Percentiles rank a stretch among this genome's conserved stretches.
phyloP scores from a whole-genome alignment of 2,888 invertebrate species.

The Sycophila texana region DNA sequence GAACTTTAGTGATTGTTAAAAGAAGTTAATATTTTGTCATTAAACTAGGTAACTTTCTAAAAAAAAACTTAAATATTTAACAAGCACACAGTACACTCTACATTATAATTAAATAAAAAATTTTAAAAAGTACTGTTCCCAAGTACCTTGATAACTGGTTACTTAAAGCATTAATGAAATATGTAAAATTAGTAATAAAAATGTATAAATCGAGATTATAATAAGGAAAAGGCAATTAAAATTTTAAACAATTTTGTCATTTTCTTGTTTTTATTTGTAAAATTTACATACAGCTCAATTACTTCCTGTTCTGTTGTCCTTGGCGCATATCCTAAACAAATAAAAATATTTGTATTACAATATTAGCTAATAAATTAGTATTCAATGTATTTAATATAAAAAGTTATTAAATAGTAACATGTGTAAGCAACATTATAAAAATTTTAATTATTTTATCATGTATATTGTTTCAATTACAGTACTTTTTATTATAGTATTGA shows the following conservation, averaged over 20 bases:
- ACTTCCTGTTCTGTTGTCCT: constrained; percentile 75
- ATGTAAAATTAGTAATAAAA: background rate
- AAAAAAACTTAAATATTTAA: too few relatives aligned
- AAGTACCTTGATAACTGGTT: constrained; percentile 11
- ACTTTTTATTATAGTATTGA: too few relatives aligned
- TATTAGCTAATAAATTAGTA: constrained; percentile 11
- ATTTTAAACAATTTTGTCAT: constrained; percentile 21
- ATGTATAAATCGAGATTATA: background rate
- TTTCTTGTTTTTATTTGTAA: constrained; percentile 63
- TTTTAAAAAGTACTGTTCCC: background rate
- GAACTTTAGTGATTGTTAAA: too few relatives aligned
- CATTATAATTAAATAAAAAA: too few relatives aligned
- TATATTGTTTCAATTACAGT: too few relatives aligned
- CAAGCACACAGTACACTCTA: too few relatives aligned
- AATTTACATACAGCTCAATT: constrained; percentile 63
- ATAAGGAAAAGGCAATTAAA: constrained; percentile 5
- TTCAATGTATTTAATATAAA: constrained; percentile 17
- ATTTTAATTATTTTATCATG: too few relatives aligned
- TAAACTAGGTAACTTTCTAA: too few relatives aligned
- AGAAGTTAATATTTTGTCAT: too few relatives aligned
- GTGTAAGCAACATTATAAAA: too few relatives aligned
- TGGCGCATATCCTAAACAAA: constrained; percentile 75
- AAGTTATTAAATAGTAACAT: background rate
- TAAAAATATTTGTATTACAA: constrained; percentile 26
- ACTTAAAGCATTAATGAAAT: background rate